A percentile compares a stretch with the other conserved stretches of the same genome.
These are phyloP conservation scores for Quiscalus mexicanus DNA, from an alignment of 2,113 vertebrate species.

Conservation along the genomic window DNA sequence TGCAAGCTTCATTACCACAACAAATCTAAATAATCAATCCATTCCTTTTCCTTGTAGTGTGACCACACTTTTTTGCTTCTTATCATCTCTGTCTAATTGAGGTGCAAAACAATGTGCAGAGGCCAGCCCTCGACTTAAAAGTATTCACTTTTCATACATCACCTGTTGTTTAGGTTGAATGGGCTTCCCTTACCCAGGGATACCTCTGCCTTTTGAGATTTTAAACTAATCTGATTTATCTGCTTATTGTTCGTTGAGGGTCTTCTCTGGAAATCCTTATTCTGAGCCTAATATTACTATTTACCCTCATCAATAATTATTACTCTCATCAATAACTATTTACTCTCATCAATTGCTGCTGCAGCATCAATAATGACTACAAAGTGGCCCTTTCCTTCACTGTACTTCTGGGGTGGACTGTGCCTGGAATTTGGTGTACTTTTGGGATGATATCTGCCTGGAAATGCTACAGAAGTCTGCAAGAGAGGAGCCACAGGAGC, in stretches of 20 bases:
- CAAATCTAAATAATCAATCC: neutral
- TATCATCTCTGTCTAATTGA: neutral
- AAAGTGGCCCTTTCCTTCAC: neutral
- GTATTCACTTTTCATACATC: neutral
- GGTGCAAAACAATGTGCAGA: neutral
- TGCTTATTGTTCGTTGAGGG: neutral
- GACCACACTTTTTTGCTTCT: neutral
- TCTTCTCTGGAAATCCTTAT: neutral
- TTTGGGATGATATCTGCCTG: neutral
- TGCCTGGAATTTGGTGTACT: neutral
- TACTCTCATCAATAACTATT: neutral
- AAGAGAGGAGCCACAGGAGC: neutral
- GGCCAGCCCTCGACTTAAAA: neutral
- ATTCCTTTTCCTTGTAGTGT: neutral
- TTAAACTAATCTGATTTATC: neutral
- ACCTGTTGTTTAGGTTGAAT: neutral
- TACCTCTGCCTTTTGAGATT: neutral
- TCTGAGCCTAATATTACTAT: neutral
- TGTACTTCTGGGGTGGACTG: neutral
- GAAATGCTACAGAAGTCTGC: neutral
- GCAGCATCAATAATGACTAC: neutral
- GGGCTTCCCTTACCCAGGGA: neutral
- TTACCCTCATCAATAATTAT: neutral
- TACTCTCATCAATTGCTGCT: neutral
- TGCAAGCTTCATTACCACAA: neutral